Base-by-base conservation (phyloP, 2,888 invertebrate genomes). In the Tryphoninae sp. region DNA sequence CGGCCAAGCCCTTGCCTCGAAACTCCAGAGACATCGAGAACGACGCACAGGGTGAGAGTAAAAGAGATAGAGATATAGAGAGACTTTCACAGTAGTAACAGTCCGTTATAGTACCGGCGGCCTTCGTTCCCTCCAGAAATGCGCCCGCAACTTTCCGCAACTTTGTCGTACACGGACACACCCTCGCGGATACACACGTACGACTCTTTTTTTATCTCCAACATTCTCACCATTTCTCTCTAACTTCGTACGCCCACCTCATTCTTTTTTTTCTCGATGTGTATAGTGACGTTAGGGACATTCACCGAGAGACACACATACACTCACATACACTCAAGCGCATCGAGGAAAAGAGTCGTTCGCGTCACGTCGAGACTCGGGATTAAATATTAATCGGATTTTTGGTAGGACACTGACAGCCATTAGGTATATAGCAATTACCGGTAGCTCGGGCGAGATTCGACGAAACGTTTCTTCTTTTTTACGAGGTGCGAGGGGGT, bases 351-450 rank as follows among this genome's bases (percentile, higher is more conserved):
- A 2, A 69, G 55, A 69, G 26, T 22, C 49, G 71, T 22, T 45
- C 40, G 26, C 53, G 26, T 33, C 69, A 68, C 51, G 62, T 77
- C 73, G 67, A 73, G 33, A 58, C 69, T 6, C 45, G 55, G 65
- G 79, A 82, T 82, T 78, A 76, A 75, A 78, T 62, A 82, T 82
- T 78, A 72, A 71, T 79, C 75, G 78, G 45, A 13, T 23, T 68
- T 72, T 62, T 72, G 75, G 72, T 53, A 62, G 72, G 61, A 72
- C 67, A 76, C 67, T 79, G 75, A 82, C 81, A 79, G 68, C 81
- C 62, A 78, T 76, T 68, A 78, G 33, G 33, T 45, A 16, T 59
- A 42, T 33, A 65, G 55, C 49, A 67, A 72, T 59, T 53, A 58
- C n/a, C 23, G 22, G 19, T n/a, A 51, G 55, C 33, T n/a, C 19